A percentile compares a stretch with the other conserved stretches of the same genome.
These are phyloP conservation scores for Sogatella furcifera DNA, from an alignment of 1,140 invertebrate species.

Conservation along the genomic window DNA sequence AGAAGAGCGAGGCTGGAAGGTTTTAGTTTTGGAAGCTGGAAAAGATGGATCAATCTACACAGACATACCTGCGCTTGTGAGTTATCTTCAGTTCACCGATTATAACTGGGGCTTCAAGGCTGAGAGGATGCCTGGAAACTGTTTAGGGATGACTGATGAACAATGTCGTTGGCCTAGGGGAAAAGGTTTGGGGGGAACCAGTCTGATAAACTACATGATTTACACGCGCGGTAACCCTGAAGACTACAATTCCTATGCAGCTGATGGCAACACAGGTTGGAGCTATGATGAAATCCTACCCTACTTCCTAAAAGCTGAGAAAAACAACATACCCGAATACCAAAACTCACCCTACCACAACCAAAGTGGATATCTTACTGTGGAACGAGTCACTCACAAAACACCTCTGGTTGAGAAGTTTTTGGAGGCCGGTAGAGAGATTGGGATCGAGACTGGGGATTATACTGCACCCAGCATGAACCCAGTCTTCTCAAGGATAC, in stretches of 20 bases:
- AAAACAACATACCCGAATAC: constrained; percentile 34
- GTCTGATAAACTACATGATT: constrained; percentile 70
- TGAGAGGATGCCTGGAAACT: constrained; percentile 46
- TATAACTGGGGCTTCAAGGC: constrained; percentile 61
- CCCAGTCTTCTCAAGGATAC: constrained; percentile 50
- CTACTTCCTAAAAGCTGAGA: constrained; percentile 75
- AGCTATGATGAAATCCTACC: constrained; percentile 67
- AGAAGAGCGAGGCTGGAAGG: constrained; percentile 33
- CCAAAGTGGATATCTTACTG: constrained; percentile 51
- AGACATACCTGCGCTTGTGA: constrained; percentile 49
- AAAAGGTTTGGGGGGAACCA: constrained; percentile 53
- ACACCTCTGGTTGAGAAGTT: constrained; percentile 40
- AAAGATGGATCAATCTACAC: constrained; percentile 55
- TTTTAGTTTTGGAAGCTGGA: constrained; percentile 48
- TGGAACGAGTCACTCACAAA: constrained; percentile 48
- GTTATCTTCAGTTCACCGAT: constrained; percentile 40
- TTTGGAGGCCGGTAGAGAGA: constrained; percentile 41
- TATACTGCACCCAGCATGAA: constrained; percentile 40
- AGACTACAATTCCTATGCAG: constrained; percentile 60
- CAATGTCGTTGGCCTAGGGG: constrained; percentile 23
- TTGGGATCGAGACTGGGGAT: constrained; percentile 42
- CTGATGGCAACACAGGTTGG: constrained; percentile 76
- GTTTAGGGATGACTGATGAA: constrained; percentile 29
- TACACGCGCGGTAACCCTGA: constrained; percentile 56
- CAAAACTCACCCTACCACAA: constrained; percentile 48